Percentiles rank a stretch among this genome's conserved stretches.
phyloP scores from a whole-genome alignment of 1,140 invertebrate genomes.

The Streblospio benedicti region DNA sequence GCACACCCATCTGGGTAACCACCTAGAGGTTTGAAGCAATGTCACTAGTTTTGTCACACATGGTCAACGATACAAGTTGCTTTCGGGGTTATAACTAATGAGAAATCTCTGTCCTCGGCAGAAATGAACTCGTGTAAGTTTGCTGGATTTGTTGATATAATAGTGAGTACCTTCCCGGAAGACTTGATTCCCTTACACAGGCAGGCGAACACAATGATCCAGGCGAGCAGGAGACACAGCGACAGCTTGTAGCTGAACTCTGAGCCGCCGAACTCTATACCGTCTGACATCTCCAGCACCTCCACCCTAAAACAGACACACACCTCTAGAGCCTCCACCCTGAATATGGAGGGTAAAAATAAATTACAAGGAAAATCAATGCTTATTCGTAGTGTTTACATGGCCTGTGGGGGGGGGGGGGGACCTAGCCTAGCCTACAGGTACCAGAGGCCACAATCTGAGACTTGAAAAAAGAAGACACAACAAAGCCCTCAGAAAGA shows the following conservation, averaged over 20 bases:
- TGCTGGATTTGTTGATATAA: too few relatives aligned
- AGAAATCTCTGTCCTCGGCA: background rate
- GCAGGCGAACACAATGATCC: slow-evolving; percentile 86
- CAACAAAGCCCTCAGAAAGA: too few relatives aligned
- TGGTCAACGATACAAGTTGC: background rate
- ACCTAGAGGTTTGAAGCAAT: background rate
- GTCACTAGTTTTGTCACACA: background rate
- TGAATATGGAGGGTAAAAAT: background rate
- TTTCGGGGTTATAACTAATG: background rate
- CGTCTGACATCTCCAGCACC: slow-evolving; percentile 46
- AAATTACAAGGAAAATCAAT: background rate
- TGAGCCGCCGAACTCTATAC: slow-evolving; percentile 74
- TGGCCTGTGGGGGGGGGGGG: background rate
- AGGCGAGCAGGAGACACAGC: slow-evolving; percentile 77
- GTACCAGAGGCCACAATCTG: too few relatives aligned
- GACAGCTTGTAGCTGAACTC: slow-evolving; percentile 76
- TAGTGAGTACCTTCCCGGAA: slow-evolving; percentile 32
- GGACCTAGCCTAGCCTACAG: too few relatives aligned
- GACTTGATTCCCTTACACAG: background rate
- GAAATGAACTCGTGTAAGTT: too few relatives aligned
- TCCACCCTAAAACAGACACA: background rate
- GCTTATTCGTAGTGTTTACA: background rate
- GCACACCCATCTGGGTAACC: too few relatives aligned
- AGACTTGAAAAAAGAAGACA: too few relatives aligned
- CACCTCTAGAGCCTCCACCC: background rate